Conservation (phyloP, 1,140 invertebrate genomes). For the Pseudobourletiella spinata region DNA sequence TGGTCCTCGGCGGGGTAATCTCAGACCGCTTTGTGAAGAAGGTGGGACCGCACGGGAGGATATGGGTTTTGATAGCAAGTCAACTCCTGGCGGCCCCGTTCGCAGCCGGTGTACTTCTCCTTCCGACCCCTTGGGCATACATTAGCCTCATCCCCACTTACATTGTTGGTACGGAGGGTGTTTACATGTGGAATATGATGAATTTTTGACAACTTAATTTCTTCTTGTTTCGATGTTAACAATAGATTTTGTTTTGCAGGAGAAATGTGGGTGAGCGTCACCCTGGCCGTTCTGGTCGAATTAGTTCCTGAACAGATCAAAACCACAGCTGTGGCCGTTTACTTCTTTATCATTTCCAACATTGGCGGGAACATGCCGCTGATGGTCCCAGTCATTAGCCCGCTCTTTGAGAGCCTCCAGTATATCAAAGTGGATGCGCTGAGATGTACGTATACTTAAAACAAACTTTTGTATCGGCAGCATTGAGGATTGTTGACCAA, state of each 20-base stretch:
- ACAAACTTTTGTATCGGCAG: too few species aligned
- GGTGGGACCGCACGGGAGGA: conserved; percentile 41
- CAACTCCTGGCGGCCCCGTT: conserved; percentile 46
- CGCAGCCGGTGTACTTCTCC: conserved; percentile 44
- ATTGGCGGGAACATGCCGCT: conserved; percentile 37
- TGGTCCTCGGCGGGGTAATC: conserved; percentile 44
- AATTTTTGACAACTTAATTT: too few species aligned
- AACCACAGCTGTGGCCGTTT: conserved; percentile 37
- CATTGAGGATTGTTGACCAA: not conserved
- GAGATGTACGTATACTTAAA: too few species aligned
- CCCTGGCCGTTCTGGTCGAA: conserved; percentile 39
- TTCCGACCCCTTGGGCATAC: conserved; percentile 42
- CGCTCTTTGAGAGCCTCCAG: conserved; percentile 9
- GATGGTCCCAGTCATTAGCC: conserved; percentile 4
- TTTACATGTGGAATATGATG: too few species aligned
- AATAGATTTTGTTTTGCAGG: conserved; percentile 14
- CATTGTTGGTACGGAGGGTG: conserved; percentile 38
- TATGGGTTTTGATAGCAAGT: conserved; percentile 44
- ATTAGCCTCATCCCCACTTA: conserved; percentile 36
- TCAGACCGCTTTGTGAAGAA: conserved; percentile 44
- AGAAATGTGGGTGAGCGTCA: conserved; percentile 40
- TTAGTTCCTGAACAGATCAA: conserved; percentile 36
- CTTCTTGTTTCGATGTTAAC: too few species aligned
- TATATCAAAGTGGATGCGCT: conserved; percentile 16
- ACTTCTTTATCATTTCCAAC: conserved; percentile 40